Evolutionary conservation across 1,140 invertebrate genomes (phyloP), one percentile per base, ranked within the genome.

Genomic region (Pseudomyrmex cubaensis): DNA sequence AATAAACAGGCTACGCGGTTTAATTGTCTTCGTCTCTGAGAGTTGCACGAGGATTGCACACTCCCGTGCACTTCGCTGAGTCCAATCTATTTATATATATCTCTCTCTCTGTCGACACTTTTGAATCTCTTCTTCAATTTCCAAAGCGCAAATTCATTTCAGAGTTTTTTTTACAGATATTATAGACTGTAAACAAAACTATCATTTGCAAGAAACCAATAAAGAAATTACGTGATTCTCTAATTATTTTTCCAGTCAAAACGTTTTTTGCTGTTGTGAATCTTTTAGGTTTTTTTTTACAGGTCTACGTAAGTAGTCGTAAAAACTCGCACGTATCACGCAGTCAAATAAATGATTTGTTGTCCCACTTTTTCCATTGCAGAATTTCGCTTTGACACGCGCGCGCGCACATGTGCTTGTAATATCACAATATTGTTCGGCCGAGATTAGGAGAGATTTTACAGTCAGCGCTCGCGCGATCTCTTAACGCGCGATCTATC

Each of bases 1-100:
- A 85, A 80, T 86, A 88, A 88, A 88, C 83, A 90, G 76, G 12
- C 84, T 50, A 84, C 54, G 66, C n/a, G 59, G 74, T 54, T 52
- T 78, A 85, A 74, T 86, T 80, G 80, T 75, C 76, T 67, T 73
- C 56, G 52, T 69, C 20, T 35, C 54, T 3, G 2, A 15, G 56
- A 66, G 2, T 78, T 62, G 15, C 9, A n/a, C 57, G 56, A 74
- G 25, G 48, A 77, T 70, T 70, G 59, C 59, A 61, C 59, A 54
- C 54, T 59, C 59, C 54, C n/a, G 5, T 69, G 52, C 52, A n/a
- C 17, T 20, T 50, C 44, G 7, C 25, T 46, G 7, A 57, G 25
- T 48, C 61, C 46, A 25, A 10, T 20, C 62, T 84, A 13, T 70
- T 35, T 35, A 15, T 4, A 15, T 59, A 8, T 62, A 13, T 66